Conservation (phyloP, 1,140 invertebrate genomes). For the Trichoplusia ni region DNA sequence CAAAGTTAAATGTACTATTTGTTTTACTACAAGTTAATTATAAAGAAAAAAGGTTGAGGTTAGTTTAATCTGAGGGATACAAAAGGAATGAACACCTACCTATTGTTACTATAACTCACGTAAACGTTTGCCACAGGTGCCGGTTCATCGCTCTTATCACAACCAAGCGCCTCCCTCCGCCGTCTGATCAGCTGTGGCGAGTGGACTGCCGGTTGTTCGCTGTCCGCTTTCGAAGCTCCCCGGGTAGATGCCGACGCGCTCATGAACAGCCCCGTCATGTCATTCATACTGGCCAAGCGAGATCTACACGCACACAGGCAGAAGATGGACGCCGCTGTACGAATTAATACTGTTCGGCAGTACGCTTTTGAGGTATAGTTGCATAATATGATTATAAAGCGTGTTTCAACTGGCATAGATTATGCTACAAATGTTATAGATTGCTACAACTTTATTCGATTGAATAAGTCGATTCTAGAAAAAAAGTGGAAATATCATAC, state of each 20-base stretch:
- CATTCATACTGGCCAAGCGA: slow-evolving; percentile 61
- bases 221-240: slow-evolving; percentile 64
- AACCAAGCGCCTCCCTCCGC: slow-evolving; percentile 90
- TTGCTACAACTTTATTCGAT: no score
- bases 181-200: slow-evolving; percentile 82
- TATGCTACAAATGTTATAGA: no score
- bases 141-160: slow-evolving; percentile 90
- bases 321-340: slow-evolving; percentile 71
- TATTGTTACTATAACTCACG: no score
- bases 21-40: no score
- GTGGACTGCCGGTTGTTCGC: slow-evolving; percentile 43
- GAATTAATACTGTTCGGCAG: slow-evolving; percentile 71
- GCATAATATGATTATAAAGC: background rate
- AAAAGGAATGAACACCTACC: no score
- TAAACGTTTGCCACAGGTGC: slow-evolving; percentile 8
- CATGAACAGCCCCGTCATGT: slow-evolving; percentile 64
- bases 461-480: no score
- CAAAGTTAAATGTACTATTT: no score
- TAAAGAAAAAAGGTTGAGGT: no score
- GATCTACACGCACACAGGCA: slow-evolving; percentile 62
- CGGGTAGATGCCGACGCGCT: slow-evolving; percentile 56
- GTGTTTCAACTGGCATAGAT: no score
- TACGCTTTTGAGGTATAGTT: slow-evolving; percentile 73
- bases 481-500: no score
- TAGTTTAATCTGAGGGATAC: no score